These are phyloP conservation scores for Hemaris fuciformis DNA, from an alignment of 2,888 invertebrate species.

Conservation along the genomic window DNA sequence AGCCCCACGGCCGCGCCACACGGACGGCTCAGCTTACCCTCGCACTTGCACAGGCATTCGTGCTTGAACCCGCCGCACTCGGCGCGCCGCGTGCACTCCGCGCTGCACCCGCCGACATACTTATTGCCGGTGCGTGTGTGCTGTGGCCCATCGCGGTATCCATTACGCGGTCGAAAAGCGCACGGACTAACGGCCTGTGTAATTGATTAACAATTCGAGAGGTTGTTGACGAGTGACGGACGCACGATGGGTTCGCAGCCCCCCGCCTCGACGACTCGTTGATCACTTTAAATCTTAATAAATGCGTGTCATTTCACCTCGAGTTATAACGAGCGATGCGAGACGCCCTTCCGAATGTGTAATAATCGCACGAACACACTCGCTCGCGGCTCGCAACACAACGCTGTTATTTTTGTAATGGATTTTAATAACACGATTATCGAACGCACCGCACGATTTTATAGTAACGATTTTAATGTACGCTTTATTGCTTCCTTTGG, in stretches of 20 bases:
- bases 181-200: constrained; percentile 67
- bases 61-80: constrained; percentile 67
- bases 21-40: constrained; percentile 43
- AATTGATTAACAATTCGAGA: constrained; percentile 77
- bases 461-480: constrained; percentile 36
- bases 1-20: constrained; percentile 29
- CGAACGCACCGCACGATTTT: constrained; percentile 40
- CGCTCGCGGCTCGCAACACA: constrained; percentile 16
- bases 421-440: constrained; percentile 48
- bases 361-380: constrained; percentile 18
- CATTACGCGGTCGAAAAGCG: constrained; percentile 74
- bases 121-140: constrained; percentile 60
- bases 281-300: constrained; percentile 56
- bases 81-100: too few relatives aligned
- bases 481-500: constrained; percentile 43
- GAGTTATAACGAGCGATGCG: constrained; percentile 19
- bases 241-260: constrained; percentile 10
- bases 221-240: constrained; percentile 52
- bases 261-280: constrained; percentile 31
- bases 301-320: constrained; percentile 45
- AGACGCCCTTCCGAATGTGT: constrained; percentile 28
- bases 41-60: constrained; percentile 66
- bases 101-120: constrained; percentile 37
- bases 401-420: constrained; percentile 43
- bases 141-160: constrained; percentile 62